phyloP scores from a whole-genome alignment of 2,113 vertebrate species.

The Calcarius ornatus region DNA sequence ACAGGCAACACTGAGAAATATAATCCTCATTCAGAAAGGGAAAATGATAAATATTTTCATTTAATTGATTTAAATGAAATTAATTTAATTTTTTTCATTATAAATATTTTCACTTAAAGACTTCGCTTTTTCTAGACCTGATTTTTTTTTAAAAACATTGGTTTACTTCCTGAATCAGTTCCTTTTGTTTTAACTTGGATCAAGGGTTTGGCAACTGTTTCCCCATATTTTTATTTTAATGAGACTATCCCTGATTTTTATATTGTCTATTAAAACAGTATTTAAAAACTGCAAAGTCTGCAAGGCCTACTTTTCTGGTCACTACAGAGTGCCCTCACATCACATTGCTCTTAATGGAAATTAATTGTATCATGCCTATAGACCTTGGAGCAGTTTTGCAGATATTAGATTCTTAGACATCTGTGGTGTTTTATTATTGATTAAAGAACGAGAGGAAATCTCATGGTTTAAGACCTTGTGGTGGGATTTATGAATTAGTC shows the following conservation, averaged over 20 bases:
- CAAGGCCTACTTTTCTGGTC: neutral
- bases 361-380: neutral
- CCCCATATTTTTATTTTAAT: neutral
- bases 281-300: neutral
- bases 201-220: neutral
- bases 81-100: neutral
- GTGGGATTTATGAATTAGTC: slow-evolving; percentile 48
- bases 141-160: neutral
- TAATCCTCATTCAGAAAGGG: neutral
- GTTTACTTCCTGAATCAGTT: neutral
- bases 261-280: neutral
- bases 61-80: neutral
- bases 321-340: neutral
- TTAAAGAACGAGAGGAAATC: slow-evolving; percentile 36
- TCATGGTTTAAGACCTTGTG: slow-evolving; percentile 23
- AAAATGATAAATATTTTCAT: neutral
- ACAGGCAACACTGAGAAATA: neutral
- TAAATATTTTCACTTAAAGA: neutral
- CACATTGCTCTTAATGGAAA: slow-evolving; percentile 10
- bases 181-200: neutral
- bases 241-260: neutral
- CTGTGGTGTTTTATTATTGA: slow-evolving; percentile 36
- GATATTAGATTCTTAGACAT: slow-evolving; percentile 26
- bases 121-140: neutral
- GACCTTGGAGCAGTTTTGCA: slow-evolving; percentile 44